These are phyloP conservation scores for Melinaea marsaeus DNA, from an alignment of 2,888 invertebrate genomes.

Conservation along the genomic window DNA sequence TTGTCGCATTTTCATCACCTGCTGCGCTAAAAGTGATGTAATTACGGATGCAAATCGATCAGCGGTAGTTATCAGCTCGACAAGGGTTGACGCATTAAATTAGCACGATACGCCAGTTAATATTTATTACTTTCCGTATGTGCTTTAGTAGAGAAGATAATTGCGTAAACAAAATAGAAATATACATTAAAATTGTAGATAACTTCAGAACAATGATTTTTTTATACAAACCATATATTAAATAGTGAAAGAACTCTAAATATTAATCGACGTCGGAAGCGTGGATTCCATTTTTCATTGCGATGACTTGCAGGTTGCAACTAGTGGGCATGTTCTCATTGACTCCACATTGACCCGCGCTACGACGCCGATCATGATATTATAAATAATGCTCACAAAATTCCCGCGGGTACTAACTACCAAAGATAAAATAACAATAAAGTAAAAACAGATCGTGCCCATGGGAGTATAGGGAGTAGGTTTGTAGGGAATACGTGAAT, in stretches of 20 bases:
- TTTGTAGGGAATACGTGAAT: slow-evolving; percentile 9
- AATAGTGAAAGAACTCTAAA: slow-evolving; percentile 25
- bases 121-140: slow-evolving; percentile 65
- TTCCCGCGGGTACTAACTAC: slow-evolving; percentile 57
- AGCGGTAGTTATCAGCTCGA: slow-evolving; percentile 69
- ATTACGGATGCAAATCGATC: slow-evolving; percentile 77
- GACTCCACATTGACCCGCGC: slow-evolving; percentile 72
- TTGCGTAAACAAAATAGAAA: slow-evolving; percentile 39
- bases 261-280: slow-evolving; percentile 68
- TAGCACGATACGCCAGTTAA: slow-evolving; percentile 69
- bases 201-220: slow-evolving; percentile 13
- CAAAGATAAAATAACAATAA: slow-evolving; percentile 52
- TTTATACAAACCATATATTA: slow-evolving; percentile 19
- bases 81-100: slow-evolving; percentile 72
- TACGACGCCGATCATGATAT: slow-evolving; percentile 64
- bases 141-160: slow-evolving; percentile 65
- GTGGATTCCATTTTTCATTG: slow-evolving; percentile 65
- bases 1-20: slow-evolving; percentile 77
- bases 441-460: slow-evolving; percentile 63
- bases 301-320: slow-evolving; percentile 74
- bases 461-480: slow-evolving; percentile 38
- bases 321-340: slow-evolving; percentile 69
- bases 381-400: slow-evolving; percentile 67
- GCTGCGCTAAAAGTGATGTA: slow-evolving; percentile 72
- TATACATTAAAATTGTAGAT: slow-evolving; percentile 26